Conservation (phyloP, 2,797 vertebrate species). For the Steatocranus sp. region DNA sequence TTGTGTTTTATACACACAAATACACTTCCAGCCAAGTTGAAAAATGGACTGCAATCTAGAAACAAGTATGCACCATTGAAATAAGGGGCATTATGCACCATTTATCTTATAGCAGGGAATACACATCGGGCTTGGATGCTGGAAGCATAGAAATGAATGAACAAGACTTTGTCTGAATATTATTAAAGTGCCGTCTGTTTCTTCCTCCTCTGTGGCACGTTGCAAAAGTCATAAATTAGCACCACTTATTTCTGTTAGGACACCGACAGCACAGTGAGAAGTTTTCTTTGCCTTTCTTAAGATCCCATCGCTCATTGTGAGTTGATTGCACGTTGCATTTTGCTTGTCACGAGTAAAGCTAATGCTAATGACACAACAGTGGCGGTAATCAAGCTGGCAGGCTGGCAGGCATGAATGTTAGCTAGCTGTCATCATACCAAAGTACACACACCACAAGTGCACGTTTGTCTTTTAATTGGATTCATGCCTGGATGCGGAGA, state of each 20-base stretch:
- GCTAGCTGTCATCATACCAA: conserved; percentile 17
- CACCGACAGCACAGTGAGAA: background rate
- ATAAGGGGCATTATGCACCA: conserved; percentile 1
- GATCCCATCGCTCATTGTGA: background rate
- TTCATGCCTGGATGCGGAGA: conserved; percentile 15
- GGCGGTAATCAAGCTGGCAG: conserved; percentile 55
- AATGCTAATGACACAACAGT: conserved; percentile 47
- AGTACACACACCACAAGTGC: background rate
- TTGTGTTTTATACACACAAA: background rate
- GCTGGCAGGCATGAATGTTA: conserved; percentile 20
- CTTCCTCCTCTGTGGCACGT: background rate
- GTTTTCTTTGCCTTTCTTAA: background rate
- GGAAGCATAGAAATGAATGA: background rate
- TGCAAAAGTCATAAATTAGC: background rate
- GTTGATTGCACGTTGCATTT: conserved; percentile 14
- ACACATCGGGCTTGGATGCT: background rate
- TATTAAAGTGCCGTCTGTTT: conserved; percentile 5
- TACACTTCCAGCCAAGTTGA: background rate
- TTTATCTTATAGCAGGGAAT: conserved; percentile 1
- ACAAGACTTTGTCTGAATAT: background rate
- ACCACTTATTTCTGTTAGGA: background rate
- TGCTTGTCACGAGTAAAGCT: conserved; percentile 46
- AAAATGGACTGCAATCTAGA: background rate
- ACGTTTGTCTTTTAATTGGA: conserved; percentile 24
- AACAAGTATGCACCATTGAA: background rate